Evolutionary conservation across 2,113 vertebrate genomes (phyloP), one percentile per base, ranked within the genome.

Genomic region (Heterotis niloticus): DNA sequence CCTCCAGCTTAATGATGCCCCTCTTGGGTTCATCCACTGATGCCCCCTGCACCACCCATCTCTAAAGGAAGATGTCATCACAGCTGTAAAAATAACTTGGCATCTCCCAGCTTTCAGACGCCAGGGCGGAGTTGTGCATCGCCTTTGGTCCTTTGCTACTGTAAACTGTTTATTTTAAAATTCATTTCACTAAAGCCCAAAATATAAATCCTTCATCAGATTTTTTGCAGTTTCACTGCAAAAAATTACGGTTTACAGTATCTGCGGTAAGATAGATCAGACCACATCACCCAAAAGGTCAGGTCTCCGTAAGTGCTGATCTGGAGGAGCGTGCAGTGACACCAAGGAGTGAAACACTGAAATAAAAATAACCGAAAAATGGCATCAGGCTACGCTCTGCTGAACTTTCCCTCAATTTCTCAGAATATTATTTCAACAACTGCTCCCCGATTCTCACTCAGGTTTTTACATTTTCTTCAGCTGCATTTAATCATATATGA

Each of bases 81-180:
- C 71, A 59, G 71, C 71, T 74, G 71, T n/a, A 59, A 56, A 57
- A 74, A 54, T 29, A 74, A 54, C 17, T 51, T 23, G 24, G 57
- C 52, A 26, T 57, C n/a, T 24, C 54, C 59, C 59, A 62, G 59
- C 59, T 62, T 62, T 10, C 13, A 20, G 10, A 3, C 20, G 3
- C 14, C 13, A 18, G 52, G 57, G 71, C 28, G 12, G 17, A 74
- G 28, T 54, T 29, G 34, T 44, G 34, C n/a, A n/a, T 44, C 34
- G 7, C 34, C 34, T 44, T 44, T 44, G 3, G 34, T 44, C 34
- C 34, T 44, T 7, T 59, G 57, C 10, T 28, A 23, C 71, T 74
- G 54, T 56, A n/a, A 51, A 74, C n/a, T 18, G 54, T 74, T 74
- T 74, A 57, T 74, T 74, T 74, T 57, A 28, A 74, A 59, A 74